phyloP scores from a whole-genome alignment of 2,888 invertebrate species.

The Diarsia dahlii region DNA sequence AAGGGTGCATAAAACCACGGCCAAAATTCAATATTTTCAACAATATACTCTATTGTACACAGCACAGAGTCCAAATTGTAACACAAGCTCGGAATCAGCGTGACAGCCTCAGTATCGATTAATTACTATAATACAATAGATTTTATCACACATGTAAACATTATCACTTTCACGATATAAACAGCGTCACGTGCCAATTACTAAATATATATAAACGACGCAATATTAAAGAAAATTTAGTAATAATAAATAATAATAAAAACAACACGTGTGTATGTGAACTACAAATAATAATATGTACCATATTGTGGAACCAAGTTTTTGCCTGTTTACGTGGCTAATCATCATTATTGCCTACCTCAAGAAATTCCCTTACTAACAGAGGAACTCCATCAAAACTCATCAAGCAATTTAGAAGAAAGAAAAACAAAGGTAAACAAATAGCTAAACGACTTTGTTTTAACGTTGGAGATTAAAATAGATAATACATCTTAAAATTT shows the following conservation, averaged over 20 bases:
- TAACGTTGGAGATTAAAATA: constrained; percentile 10
- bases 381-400: background rate
- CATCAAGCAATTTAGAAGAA: background rate
- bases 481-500: background rate
- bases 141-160: constrained; percentile 13
- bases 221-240: background rate
- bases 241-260: background rate
- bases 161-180: constrained; percentile 25
- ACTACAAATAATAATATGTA: background rate
- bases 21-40: background rate
- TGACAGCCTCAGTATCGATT: background rate
- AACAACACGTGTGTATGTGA: background rate
- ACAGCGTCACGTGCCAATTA: background rate
- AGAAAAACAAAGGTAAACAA: background rate
- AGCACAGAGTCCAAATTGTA: background rate
- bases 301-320: background rate
- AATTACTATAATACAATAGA: background rate
- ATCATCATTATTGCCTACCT: background rate
- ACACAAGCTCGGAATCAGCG: background rate
- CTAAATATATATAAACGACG: background rate
- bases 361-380: background rate
- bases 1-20: constrained; percentile 8
- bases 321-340: background rate
- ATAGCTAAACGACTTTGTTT: background rate
- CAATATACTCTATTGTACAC: constrained; percentile 5